A percentile compares a stretch with the other conserved stretches of the same genome.
Conservation (phyloP, 1,140 invertebrate species). For the Rhyzopertha dominica region DNA sequence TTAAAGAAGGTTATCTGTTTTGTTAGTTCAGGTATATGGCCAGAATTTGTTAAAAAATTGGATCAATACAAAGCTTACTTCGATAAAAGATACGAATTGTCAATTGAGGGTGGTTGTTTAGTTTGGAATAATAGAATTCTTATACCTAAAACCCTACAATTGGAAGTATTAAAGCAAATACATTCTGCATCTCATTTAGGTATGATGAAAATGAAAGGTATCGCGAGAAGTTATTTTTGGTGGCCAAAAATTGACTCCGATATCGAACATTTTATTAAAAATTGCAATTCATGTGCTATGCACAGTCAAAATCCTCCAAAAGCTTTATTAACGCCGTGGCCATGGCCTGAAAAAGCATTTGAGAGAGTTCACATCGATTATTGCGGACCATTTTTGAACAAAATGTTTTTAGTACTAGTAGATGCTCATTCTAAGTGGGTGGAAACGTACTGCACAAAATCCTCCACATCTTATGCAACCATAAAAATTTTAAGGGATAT, state of each 20-base stretch:
- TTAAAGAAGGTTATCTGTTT: too few relatives aligned
- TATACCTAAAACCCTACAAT: slow-evolving; percentile 17
- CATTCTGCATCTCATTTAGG: slow-evolving; percentile 27
- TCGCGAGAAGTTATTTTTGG: slow-evolving; percentile 22
- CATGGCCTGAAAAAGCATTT: slow-evolving; percentile 25
- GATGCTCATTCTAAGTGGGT: slow-evolving; percentile 30
- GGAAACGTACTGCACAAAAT: slow-evolving; percentile 4
- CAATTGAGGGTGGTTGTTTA: too few relatives aligned
- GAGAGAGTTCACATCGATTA: slow-evolving; percentile 36
- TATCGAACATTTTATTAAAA: slow-evolving; percentile 28
- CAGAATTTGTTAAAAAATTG: too few relatives aligned
- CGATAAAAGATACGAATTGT: too few relatives aligned
- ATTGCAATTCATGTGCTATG: slow-evolving; percentile 10
- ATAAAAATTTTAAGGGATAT: slow-evolving; percentile 5
- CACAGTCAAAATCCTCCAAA: slow-evolving; percentile 17
- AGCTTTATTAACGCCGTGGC: slow-evolving; percentile 26
- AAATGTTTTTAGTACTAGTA: slow-evolving; percentile 33
- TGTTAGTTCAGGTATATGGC: too few relatives aligned
- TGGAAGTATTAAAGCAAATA: slow-evolving; percentile 20
- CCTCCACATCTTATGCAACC: slow-evolving; percentile 13
- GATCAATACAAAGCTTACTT: too few relatives aligned
- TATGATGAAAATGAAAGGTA: slow-evolving; percentile 25
- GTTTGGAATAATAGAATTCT: slow-evolving; percentile 17
- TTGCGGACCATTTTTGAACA: slow-evolving; percentile 29
- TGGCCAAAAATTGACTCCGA: slow-evolving; percentile 31